Evolutionary conservation across 2,797 vertebrate genomes (phyloP), one percentile per base, ranked within the genome.

Genomic region (Sebastolobus altivelis): DNA sequence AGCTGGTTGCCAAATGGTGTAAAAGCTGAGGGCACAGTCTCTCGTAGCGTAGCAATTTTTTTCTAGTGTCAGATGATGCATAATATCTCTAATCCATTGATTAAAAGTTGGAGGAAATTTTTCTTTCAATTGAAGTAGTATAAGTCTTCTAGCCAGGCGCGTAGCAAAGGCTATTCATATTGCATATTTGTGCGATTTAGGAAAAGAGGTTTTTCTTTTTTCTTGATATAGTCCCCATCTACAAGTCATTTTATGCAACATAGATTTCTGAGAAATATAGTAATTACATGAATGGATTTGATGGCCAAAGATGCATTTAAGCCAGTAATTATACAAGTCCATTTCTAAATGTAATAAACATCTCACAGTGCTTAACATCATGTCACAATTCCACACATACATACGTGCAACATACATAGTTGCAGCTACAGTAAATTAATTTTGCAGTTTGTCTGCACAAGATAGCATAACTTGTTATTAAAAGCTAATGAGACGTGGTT

Each of bases 291-390:
- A 67, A 25, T 67, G 80, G 55, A 80, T n/a, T 60, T 31, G 66
- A 82, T 38, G 4, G 25, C 31, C 18, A 72, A 46, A 66, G 20
- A 84, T 65, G 55, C 6, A 67, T 81, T 76, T 35, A 46, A 68
- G 40, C 18, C 60, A 59, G 18, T 71, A 25, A 56, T 72, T 85
- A 52, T 49, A 16, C 3, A 25, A 40, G 29, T 56, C 12, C 5
- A 58, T 61, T 65, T 75, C 29, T 60, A 72, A 82, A 38, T 27
- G 11, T 37, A 6, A 56, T 13, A 65, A 27, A 55, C 6, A 9
- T 67, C 67, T 69, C 13, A 35, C 12, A 49, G 22, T 27, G 40
- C 29, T 22, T 11, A 27, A 40, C 8, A 11, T 40, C 22, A n/a
- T 63, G 20, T 54, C 46, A 69, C 68, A 75, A 61, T 72, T 16